Base-by-base conservation (phyloP, 2,797 vertebrate genomes). In the Esox lucius region DNA sequence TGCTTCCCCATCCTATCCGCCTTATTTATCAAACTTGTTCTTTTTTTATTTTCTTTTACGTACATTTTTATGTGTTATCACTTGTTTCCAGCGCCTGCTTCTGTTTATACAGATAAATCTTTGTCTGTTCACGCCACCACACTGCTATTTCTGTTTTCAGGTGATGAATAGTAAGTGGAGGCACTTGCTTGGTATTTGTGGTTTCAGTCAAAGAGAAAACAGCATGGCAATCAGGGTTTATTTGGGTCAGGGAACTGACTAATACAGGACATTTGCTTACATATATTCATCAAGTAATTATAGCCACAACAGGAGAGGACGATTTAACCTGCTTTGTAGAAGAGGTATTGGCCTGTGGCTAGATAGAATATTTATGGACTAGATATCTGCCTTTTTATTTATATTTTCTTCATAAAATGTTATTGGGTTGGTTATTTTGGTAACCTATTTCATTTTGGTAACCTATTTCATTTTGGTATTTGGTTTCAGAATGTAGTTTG, bases 141-240 rank as follows among this genome's bases (percentile, higher is more conserved):
- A n/a, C 53, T 19, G n/a, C 53, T 56, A 56, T 56, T 81, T 80
- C 83, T 59, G 79, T 76, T 75, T 65, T 76, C 74, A 26, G 71
- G 76, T 86, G 80, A 87, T 56, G 71, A 86, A 79, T 81, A 77
- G 56, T 48, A 22, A 72, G 76, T 56, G 65, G 66, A 31, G 68
- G 5, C 31, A 13, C 49, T 46, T 3, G 15, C 24, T 1, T 46
- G 42, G 56, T 24, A 16, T 16, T 39, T 67, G 33, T 49, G 17
- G 69, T 51, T 75, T 65, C 53, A 61, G 33, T 42, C 3, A 48
- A 71, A 76, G 62, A n/a, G 42, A 49, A 49, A 59, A n/a, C 53
- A 71, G 39, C 19, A 1, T 48, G 1, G 17, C 35, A 65, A 69
- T 67, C 68, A 22, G 46, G 53, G 62, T 49, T 76, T 68, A 66